Percentiles rank a stretch among this genome's conserved stretches.
Conservation (phyloP, 1,140 invertebrate species). For the Chironomus tepperi region DNA sequence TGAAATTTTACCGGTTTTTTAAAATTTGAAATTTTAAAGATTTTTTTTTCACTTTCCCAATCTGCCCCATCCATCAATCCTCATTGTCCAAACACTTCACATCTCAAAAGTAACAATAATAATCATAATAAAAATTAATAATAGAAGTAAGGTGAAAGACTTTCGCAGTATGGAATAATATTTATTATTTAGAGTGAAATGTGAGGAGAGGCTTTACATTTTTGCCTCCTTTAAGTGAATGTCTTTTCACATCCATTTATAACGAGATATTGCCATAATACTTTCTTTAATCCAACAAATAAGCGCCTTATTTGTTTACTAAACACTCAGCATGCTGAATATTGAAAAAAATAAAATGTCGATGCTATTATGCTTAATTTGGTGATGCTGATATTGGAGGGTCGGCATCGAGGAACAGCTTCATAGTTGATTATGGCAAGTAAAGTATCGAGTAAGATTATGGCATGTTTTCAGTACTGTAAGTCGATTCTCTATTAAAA, state of each 20-base stretch:
- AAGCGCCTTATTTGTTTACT: constrained; percentile 6
- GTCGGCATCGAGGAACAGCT: no score
- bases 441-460: no score
- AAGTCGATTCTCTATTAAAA: no score
- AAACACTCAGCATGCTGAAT: background rate
- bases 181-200: background rate
- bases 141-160: background rate
- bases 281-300: background rate
- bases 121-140: no score
- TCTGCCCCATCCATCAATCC: no score
- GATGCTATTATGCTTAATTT: background rate
- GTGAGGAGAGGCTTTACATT: background rate
- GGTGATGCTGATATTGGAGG: background rate
- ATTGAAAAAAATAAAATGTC: background rate
- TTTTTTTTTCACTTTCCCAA: no score
- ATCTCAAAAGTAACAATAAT: no score
- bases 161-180: background rate
- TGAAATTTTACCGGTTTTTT: no score
- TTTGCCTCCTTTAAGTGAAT: background rate
- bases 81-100: no score
- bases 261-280: constrained; percentile 4
- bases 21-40: no score
- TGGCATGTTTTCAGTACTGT: no score
- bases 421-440: no score
- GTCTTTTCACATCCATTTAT: background rate